These are phyloP conservation scores for Reticulitermes speratus DNA, from an alignment of 1,140 invertebrate genomes.

Conservation along the genomic window DNA sequence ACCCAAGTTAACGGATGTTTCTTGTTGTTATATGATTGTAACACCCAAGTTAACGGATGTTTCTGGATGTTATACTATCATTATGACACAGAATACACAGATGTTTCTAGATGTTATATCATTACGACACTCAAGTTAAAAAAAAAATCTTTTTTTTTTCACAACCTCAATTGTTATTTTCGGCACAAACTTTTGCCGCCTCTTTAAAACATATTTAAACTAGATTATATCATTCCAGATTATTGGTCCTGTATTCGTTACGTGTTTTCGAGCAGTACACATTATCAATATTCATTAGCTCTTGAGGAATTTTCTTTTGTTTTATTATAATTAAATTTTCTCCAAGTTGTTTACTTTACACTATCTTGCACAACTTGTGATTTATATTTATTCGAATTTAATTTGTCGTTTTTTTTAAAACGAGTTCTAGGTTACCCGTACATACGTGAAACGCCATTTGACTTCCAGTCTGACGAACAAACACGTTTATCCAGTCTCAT, in stretches of 20 bases:
- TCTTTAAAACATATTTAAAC: background rate
- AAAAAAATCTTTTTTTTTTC: background rate
- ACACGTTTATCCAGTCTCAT: background rate
- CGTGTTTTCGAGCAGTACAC: background rate
- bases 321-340: too few species aligned
- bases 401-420: background rate
- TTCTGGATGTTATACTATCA: too few species aligned
- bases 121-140: background rate
- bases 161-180: background rate
- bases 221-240: background rate
- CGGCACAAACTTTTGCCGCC: background rate
- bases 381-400: background rate
- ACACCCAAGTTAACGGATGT: too few species aligned
- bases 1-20: background rate
- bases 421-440: background rate
- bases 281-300: too few species aligned
- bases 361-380: too few species aligned
- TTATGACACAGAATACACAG: too few species aligned
- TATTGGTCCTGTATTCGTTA: background rate
- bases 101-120: background rate
- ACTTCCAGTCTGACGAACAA: background rate
- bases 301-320: too few species aligned
- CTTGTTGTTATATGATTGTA: too few species aligned
- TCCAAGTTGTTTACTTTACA: too few species aligned
- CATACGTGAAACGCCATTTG: background rate